Conservation (phyloP, 2,797 vertebrate species). For the Tenualosa thibaudeaui region DNA sequence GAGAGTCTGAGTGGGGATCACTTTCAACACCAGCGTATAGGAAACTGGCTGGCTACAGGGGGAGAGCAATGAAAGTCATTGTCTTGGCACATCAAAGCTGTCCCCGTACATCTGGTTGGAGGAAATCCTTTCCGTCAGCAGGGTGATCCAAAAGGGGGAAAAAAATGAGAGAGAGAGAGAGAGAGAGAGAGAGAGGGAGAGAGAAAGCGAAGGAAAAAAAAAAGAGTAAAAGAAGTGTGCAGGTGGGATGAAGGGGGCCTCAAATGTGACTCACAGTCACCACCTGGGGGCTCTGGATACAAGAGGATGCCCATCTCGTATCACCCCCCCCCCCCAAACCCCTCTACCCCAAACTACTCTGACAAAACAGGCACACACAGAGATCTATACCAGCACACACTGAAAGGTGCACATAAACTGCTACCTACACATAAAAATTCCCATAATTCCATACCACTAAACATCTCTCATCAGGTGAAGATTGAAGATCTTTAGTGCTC, state of each 20-base stretch:
- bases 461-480: not conserved
- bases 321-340: not conserved
- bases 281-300: constrained; percentile 54
- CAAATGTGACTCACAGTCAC: constrained; percentile 73
- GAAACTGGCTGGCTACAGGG: constrained; percentile 76
- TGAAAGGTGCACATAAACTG: not conserved
- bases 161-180: constrained; percentile 61
- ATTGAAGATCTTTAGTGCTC: not conserved
- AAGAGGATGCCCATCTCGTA: constrained; percentile 13
- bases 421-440: not conserved
- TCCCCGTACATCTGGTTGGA: constrained; percentile 74
- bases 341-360: not conserved
- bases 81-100: constrained; percentile 85
- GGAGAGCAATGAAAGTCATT: constrained; percentile 84
- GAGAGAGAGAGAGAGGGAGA: constrained; percentile 55
- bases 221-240: constrained; percentile 57
- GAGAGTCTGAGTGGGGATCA: constrained; percentile 75
- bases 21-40: constrained; percentile 86
- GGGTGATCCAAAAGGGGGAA: constrained; percentile 61
- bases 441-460: not conserved
- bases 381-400: not conserved
- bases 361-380: constrained; percentile 7
- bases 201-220: constrained; percentile 24
- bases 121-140: constrained; percentile 89
- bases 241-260: constrained; percentile 83